Conservation (phyloP, 2,888 invertebrate species). For the Branchipolynoe longqiensis region DNA sequence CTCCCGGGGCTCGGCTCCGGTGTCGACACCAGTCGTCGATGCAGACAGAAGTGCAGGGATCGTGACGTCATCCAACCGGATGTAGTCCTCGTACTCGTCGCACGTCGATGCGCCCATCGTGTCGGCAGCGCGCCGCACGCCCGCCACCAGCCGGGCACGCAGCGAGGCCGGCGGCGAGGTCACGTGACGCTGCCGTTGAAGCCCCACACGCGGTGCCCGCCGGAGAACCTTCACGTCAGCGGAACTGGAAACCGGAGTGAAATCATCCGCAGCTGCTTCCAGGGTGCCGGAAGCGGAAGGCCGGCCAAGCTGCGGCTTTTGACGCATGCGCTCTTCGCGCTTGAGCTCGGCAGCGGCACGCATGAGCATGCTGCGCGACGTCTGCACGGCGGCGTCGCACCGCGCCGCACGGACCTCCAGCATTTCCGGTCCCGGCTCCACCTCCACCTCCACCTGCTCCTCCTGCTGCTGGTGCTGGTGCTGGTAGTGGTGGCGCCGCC, state of each 20-base stretch:
- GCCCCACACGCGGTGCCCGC: constrained; percentile 34
- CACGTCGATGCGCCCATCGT: constrained; percentile 49
- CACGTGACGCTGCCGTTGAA: not conserved
- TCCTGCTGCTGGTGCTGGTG: not conserved
- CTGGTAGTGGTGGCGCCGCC: not conserved
- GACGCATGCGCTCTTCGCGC: not conserved
- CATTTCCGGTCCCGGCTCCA: not conserved
- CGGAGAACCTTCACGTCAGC: not conserved
- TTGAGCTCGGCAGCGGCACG: constrained; percentile 33
- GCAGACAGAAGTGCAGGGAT: no score
- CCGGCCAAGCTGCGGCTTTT: constrained; percentile 3
- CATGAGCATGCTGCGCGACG: constrained; percentile 31
- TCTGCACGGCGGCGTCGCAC: constrained; percentile 49
- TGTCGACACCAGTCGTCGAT: no score
- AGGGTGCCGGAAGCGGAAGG: not conserved
- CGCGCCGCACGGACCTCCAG: not conserved
- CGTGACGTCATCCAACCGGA: constrained; percentile 38
- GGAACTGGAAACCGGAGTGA: not conserved
- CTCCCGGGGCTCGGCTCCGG: no score
- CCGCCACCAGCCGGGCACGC: not conserved
- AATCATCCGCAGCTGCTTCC: not conserved
- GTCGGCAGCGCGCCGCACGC: not conserved
- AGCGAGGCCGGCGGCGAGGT: not conserved
- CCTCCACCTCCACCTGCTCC: not conserved
- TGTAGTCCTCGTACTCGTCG: constrained; percentile 52